Conservation (phyloP, 2,888 invertebrate genomes). For the Xylocampa areola region DNA sequence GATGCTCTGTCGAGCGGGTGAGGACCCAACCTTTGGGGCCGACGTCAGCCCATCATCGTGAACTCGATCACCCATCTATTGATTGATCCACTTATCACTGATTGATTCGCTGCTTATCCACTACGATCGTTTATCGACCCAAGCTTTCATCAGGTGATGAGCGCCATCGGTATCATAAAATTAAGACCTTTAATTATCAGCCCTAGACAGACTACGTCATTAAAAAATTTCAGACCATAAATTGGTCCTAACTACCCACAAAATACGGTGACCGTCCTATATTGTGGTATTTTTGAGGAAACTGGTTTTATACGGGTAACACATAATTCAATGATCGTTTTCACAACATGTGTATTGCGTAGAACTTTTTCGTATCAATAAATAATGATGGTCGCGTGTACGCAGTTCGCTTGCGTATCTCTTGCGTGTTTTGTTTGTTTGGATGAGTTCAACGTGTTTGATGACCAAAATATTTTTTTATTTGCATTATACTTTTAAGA, state of each 20-base stretch:
- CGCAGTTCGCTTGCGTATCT: not conserved
- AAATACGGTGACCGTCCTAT: conserved; percentile 22
- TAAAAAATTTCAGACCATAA: conserved; percentile 1
- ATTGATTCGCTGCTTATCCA: no score
- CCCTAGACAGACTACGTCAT: not conserved
- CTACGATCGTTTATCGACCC: no score
- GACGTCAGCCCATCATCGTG: no score
- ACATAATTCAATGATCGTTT: conserved; percentile 10
- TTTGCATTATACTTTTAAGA: no score
- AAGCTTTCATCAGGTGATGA: no score
- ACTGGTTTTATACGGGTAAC: not conserved
- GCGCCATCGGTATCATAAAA: no score
- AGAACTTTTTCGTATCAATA: conserved; percentile 7
- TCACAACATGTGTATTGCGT: conserved; percentile 30
- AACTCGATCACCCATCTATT: no score
- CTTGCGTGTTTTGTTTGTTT: not conserved
- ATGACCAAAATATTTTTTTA: no score
- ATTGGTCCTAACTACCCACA: conserved; percentile 9
- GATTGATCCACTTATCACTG: no score
- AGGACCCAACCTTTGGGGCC: no score
- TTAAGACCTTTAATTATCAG: not conserved
- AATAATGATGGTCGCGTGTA: not conserved
- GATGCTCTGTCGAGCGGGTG: no score
- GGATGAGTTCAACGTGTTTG: not conserved
- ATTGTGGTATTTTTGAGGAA: conserved; percentile 25